Percentiles rank a stretch among this genome's conserved stretches.
Evolutionary conservation across 1,140 invertebrate genomes (phyloP).

Genomic region (Octopus sinensis): DNA sequence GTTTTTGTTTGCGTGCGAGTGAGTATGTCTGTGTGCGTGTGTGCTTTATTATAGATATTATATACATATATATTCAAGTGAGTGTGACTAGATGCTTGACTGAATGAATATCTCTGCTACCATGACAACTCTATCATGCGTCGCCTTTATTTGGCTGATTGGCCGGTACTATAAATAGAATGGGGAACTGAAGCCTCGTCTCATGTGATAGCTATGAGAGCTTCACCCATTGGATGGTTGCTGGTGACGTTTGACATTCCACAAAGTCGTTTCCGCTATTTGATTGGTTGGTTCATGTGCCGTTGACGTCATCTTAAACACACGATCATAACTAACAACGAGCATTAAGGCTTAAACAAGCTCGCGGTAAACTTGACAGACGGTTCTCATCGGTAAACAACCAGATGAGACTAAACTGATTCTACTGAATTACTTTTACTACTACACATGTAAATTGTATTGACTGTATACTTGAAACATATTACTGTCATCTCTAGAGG

Average conservation of each 20-base stretch:
- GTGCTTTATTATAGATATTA: not conserved
- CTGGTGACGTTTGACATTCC: slow-evolving; percentile 13
- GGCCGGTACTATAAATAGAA: slow-evolving; percentile 4
- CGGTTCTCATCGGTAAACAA: not conserved
- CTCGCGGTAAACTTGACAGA: too few relatives aligned
- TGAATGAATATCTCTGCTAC: not conserved
- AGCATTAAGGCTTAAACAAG: not conserved
- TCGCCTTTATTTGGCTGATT: not conserved
- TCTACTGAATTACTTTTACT: slow-evolving; percentile 1
- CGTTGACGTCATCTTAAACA: slow-evolving; percentile 9
- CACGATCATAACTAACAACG: not conserved
- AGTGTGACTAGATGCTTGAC: not conserved
- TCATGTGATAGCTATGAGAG: not conserved
- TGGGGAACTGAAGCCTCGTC: not conserved
- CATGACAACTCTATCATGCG: not conserved
- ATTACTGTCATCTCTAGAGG: not conserved
- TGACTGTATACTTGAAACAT: not conserved
- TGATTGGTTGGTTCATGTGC: not conserved
- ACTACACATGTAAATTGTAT: not conserved
- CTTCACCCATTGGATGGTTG: not conserved
- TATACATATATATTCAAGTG: not conserved
- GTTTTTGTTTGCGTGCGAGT: not conserved
- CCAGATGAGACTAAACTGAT: not conserved
- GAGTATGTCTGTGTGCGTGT: not conserved
- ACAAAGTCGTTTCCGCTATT: not conserved